Percentiles rank a stretch among this genome's conserved stretches.
Conservation (phyloP, 1,140 invertebrate genomes). For the Trissolcus basalis region DNA sequence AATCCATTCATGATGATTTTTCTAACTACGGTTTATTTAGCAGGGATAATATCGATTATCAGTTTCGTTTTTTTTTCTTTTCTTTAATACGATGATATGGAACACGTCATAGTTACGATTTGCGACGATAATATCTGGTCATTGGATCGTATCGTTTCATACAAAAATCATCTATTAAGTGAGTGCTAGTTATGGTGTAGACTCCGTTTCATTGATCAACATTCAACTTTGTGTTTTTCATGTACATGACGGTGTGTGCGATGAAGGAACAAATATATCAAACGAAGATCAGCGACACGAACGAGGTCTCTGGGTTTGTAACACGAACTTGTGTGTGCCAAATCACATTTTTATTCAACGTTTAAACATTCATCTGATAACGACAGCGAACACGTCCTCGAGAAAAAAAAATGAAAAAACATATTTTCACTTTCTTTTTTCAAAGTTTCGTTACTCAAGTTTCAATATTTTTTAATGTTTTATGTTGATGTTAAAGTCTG, state of each 20-base stretch:
- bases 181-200: slow-evolving; percentile 2
- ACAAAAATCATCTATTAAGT: slow-evolving; percentile 9
- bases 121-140: slow-evolving; percentile 60
- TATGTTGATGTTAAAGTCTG: too few relatives aligned
- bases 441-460: too few relatives aligned
- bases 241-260: background rate
- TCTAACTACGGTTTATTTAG: slow-evolving; percentile 41
- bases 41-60: slow-evolving; percentile 56
- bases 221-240: slow-evolving; percentile 4
- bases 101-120: slow-evolving; percentile 65
- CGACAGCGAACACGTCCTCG: too few relatives aligned
- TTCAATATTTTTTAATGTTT: too few relatives aligned
- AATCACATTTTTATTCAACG: too few relatives aligned
- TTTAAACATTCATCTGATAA: too few relatives aligned
- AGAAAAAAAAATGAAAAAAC: too few relatives aligned
- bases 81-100: slow-evolving; percentile 67
- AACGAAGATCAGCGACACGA: background rate
- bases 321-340: too few relatives aligned
- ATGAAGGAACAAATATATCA: too few relatives aligned
- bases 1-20: slow-evolving; percentile 36
- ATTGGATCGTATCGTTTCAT: background rate
- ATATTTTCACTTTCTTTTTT: too few relatives aligned
- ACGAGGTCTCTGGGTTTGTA: too few relatives aligned
- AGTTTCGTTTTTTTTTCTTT: slow-evolving; percentile 28
- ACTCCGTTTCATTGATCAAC: slow-evolving; percentile 1